Percentiles rank a stretch among this genome's conserved stretches.
These are phyloP conservation scores for Probaryconus sp. DNA, from an alignment of 1,140 invertebrate genomes.

Conservation along the genomic window DNA sequence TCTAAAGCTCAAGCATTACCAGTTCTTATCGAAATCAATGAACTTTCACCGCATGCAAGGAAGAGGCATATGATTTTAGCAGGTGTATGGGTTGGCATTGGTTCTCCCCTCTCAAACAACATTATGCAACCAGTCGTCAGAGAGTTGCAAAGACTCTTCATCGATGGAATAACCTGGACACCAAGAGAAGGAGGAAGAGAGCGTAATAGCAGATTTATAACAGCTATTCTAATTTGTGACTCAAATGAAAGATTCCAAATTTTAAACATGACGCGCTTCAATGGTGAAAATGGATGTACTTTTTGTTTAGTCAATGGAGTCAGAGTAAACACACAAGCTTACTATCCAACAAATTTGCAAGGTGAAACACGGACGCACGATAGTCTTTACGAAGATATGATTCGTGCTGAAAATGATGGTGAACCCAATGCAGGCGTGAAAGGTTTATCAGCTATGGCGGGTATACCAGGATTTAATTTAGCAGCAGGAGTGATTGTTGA, in stretches of 20 bases:
- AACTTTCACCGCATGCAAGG: conserved; percentile 8
- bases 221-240: no score
- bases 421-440: background rate
- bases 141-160: no score
- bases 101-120: background rate
- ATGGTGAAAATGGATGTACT: conserved; percentile 9
- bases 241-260: background rate
- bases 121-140: background rate
- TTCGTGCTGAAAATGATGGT: background rate
- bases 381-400: background rate
- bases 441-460: conserved; percentile 18
- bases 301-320: conserved; percentile 16
- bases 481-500: conserved; percentile 13
- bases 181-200: background rate
- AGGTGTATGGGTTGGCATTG: conserved; percentile 5
- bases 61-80: conserved; percentile 8
- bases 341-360: conserved; percentile 2
- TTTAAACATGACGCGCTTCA: background rate
- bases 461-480: conserved; percentile 1
- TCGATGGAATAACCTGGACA: conserved; percentile 7
- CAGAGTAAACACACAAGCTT: conserved; percentile 8
- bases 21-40: background rate
- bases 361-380: conserved; percentile 10
- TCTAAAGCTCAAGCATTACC: background rate
- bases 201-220: background rate